Percentiles rank a stretch among this genome's conserved stretches.
Conservation (phyloP, 2,888 invertebrate genomes). For the Synergus gifuensis region DNA sequence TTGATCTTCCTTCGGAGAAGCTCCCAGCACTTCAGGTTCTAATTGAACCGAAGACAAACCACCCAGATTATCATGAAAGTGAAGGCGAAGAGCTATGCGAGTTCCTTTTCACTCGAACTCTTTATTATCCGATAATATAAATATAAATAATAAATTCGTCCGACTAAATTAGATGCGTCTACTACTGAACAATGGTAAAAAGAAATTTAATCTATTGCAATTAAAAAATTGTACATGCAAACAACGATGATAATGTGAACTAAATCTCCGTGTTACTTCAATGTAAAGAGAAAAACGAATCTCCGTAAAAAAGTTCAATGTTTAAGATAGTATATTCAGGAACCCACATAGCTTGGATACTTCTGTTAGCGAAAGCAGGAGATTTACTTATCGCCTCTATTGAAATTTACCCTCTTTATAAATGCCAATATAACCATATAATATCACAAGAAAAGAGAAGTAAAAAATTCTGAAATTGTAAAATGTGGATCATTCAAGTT, state of each 20-base stretch:
- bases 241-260: not conserved
- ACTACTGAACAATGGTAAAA: not conserved
- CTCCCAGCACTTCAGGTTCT: not conserved
- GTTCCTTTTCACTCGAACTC: conserved; percentile 11
- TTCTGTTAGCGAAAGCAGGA: conserved; percentile 15
- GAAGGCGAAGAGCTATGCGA: conserved; percentile 33
- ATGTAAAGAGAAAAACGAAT: not conserved
- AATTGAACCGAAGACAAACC: not conserved
- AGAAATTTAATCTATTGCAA: not conserved
- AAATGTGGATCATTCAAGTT: not conserved
- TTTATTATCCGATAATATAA: not conserved
- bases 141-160: too few relatives aligned
- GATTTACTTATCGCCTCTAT: conserved; percentile 26
- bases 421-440: not conserved
- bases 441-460: not conserved
- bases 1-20: conserved; percentile 6
- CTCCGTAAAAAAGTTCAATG: not conserved
- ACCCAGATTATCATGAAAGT: conserved; percentile 2
- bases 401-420: not conserved
- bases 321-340: conserved; percentile 9
- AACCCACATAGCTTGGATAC: conserved; percentile 33
- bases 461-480: not conserved
- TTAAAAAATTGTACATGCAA: not conserved
- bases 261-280: conserved; percentile 6
- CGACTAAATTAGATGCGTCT: not conserved